A percentile compares a stretch with the other conserved stretches of the same genome.
phyloP scores from a whole-genome alignment of 2,113 vertebrate genomes.

The Pterocles burchelli region DNA sequence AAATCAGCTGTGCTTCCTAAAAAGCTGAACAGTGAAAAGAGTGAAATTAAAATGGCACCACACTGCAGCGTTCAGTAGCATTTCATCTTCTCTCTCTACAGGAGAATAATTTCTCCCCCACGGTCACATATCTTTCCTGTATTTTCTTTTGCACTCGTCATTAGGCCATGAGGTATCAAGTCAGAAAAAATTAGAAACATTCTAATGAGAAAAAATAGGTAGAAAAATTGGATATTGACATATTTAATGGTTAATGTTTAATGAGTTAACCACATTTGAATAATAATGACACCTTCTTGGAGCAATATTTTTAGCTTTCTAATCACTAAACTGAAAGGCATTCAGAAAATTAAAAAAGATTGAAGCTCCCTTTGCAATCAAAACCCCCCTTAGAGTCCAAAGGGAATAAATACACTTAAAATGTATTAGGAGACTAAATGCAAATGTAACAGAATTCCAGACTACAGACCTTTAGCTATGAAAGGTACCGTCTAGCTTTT shows the following conservation, averaged over 20 bases:
- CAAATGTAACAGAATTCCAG: not conserved
- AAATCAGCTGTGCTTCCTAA: constrained; percentile 21
- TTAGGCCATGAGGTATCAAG: not conserved
- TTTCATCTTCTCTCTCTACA: not conserved
- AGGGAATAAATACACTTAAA: not conserved
- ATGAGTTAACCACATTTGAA: not conserved
- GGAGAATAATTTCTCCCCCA: not conserved
- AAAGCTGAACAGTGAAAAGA: not conserved
- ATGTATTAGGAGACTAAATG: not conserved
- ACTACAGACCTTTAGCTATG: not conserved
- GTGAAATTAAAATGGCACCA: constrained; percentile 1
- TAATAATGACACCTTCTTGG: not conserved
- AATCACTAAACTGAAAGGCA: not conserved
- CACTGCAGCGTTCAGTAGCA: not conserved
- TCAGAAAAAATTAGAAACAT: not conserved
- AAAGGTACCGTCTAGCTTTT: not conserved
- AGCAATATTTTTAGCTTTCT: constrained; percentile 12
- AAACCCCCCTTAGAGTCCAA: not conserved
- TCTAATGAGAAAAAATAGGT: not conserved
- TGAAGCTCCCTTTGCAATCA: not conserved
- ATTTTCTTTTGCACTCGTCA: not conserved
- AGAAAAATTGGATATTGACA: not conserved
- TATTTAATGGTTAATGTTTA: too few species aligned
- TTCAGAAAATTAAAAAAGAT: not conserved
- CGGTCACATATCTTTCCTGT: not conserved